Evolutionary conservation across 35 echinoderm and acorn worm species (phyloP).

Genomic region (Nesometra sesokonis): DNA sequence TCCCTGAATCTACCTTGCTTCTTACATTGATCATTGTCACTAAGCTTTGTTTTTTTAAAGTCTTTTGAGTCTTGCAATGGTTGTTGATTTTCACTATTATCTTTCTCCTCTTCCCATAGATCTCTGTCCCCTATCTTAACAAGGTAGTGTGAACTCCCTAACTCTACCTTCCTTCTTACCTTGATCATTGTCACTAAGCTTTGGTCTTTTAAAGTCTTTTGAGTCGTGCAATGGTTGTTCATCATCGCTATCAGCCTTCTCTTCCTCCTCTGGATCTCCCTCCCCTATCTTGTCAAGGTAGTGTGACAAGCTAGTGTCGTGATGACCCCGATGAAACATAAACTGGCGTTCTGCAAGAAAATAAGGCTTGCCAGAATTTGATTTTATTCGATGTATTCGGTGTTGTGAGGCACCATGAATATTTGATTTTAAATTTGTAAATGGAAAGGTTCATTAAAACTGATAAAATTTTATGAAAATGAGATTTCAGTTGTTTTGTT

Average conservation of each 20-base stretch:
- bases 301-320: constrained; percentile 43
- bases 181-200: constrained; percentile 76
- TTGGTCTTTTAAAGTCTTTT: constrained; percentile 46
- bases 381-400: no score
- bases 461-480: no score
- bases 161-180: constrained; percentile 7
- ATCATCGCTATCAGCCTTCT: constrained; percentile 21
- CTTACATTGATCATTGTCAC: no score
- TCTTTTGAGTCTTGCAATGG: no score
- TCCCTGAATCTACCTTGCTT: no score
- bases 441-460: no score
- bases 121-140: constrained; percentile 63
- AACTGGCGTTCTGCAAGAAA: constrained; percentile 37
- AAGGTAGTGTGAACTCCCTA: constrained; percentile 37
- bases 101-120: constrained; percentile 31
- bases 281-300: constrained; percentile 74
- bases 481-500: no score
- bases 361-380: no score
- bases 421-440: no score
- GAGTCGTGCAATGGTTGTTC: constrained; percentile 55
- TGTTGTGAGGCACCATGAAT: no score
- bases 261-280: constrained; percentile 36
- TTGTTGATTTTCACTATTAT: no score
- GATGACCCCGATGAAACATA: constrained; percentile 51
- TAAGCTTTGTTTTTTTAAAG: no score